Evolutionary conservation across 2,113 vertebrate genomes (phyloP), one percentile per base, ranked within the genome.

Genomic region (Ictidomys tridecemlineatus): DNA sequence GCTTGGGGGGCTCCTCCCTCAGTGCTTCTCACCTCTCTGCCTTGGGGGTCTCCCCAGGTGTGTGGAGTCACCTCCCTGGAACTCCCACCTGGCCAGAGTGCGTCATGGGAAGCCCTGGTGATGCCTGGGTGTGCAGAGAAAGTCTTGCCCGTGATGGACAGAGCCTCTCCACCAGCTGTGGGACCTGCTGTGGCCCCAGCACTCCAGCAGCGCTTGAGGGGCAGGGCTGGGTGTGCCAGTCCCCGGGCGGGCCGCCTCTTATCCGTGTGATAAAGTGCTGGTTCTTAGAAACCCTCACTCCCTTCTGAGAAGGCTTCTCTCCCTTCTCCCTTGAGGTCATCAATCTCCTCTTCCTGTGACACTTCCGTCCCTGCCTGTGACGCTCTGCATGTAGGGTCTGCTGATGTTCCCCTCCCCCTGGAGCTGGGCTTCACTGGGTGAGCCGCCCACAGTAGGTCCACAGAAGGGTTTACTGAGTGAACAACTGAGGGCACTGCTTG

Each of bases 141-240:
- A 79, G 26, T 30, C 5, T 34, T 17, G 2, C 0, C 2, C 37
- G n/a, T 18, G 26, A 11, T 24, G 77, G 78, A 12, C 30, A 1
- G 24, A 1, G 1, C 18, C 17, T 56, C 45, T 39, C 39, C 2
- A 4, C 34, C 0, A 0, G 4, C n/a, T 0, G 1, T 0, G n/a
- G 17, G n/a, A 39, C 18, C 61, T 84, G 70, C 34, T 16, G 7
- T 20, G 9, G 53, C 4, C 3, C 12, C 13, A 48, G 28, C 20
- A 30, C 30, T 26, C 83, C 13, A 28, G 39, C 51, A 16, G 4
- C 28, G 7, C 4, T 12, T 8, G 58, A n/a, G 13, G 74, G n/a
- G 17, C 12, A 1, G 7, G 42, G 42, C 42, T 45, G 42, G 42
- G 42, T 8, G 42, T 45, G 42, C 42, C 42, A 45, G 42, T 45